These are phyloP conservation scores for Theocolax elegans DNA, from an alignment of 1,140 invertebrate species.

Conservation along the genomic window DNA sequence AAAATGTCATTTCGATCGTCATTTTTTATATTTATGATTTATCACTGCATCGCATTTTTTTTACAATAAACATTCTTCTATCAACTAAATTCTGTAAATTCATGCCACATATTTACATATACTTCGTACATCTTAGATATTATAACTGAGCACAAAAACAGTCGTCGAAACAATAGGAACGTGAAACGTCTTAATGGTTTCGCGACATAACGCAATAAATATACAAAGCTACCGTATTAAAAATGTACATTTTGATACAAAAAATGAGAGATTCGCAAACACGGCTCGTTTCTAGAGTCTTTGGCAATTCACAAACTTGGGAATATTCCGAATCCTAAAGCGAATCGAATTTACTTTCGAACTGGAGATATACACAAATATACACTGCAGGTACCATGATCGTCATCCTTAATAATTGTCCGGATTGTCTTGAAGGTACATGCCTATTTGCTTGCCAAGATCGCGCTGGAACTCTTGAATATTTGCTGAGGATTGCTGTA, in stretches of 20 bases:
- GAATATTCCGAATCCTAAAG: neutral
- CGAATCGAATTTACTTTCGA: neutral
- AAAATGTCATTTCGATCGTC: no score
- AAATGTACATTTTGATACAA: neutral
- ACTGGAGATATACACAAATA: no score
- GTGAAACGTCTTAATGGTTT: neutral
- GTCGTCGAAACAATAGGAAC: neutral
- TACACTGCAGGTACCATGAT: neutral
- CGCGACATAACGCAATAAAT: neutral
- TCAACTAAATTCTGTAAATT: neutral
- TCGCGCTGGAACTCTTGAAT: slow-evolving; percentile 56
- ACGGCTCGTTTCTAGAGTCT: slow-evolving; percentile 2
- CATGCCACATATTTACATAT: slow-evolving; percentile 22
- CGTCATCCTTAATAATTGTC: slow-evolving; percentile 48
- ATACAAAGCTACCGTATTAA: neutral
- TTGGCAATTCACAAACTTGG: slow-evolving; percentile 17
- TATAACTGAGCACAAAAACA: neutral
- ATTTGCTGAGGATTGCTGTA: slow-evolving; percentile 59
- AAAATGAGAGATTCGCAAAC: neutral
- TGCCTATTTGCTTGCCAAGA: slow-evolving; percentile 57
- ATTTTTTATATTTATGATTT: no score
- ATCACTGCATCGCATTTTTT: no score
- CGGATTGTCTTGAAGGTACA: slow-evolving; percentile 61
- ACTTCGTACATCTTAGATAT: neutral
- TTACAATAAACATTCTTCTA: neutral